Evolutionary conservation across 2,113 vertebrate genomes (phyloP), one percentile per base, ranked within the genome.

Genomic region (Fregata magnificens): DNA sequence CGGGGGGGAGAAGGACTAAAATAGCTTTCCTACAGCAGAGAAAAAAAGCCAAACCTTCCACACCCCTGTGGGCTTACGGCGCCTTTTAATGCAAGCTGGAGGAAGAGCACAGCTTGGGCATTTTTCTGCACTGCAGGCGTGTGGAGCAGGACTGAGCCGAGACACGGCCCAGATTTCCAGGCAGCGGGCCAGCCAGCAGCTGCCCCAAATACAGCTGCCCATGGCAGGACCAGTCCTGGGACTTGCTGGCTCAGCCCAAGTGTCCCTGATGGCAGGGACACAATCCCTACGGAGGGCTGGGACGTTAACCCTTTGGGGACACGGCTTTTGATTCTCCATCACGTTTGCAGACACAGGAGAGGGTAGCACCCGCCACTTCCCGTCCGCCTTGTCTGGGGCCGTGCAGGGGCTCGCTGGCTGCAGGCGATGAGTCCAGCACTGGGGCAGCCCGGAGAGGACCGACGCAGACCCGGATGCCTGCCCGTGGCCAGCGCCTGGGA

Each of bases 341-440:
- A 0, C 11, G 2, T 40, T 7, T 49, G 53, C 16, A 16, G 61
- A 20, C 9, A 4, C 18, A n/a, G 32, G 1, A 3, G 31, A 66
- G 42, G 73, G 59, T 59, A 62, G 53, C 28, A 61, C 16, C 42
- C 0, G 0, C 20, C 56, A 14, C 10, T 22, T 61, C 49, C 55
- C 4, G 1, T 3, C 40, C 59, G 65, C 62, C 53, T 29, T 3
- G 22, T 26, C 49, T 25, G 73, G 45, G 49, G n/a, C 56, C 44
- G 26, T 2, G 25, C 38, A 34, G 71, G 47, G 58, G 24, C 36
- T 62, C 17, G 11, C 56, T 2, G 77, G 65, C 79, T 62, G 55
- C 2, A 7, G 82, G 49, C 10, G 7, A 15, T 4, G 58, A 20
- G 24, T 18, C 65, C 6, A 20, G 55, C 2, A 13, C 72, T 87